phyloP scores from a whole-genome alignment of 2,888 invertebrate species.

The Tortricodes alternella region DNA sequence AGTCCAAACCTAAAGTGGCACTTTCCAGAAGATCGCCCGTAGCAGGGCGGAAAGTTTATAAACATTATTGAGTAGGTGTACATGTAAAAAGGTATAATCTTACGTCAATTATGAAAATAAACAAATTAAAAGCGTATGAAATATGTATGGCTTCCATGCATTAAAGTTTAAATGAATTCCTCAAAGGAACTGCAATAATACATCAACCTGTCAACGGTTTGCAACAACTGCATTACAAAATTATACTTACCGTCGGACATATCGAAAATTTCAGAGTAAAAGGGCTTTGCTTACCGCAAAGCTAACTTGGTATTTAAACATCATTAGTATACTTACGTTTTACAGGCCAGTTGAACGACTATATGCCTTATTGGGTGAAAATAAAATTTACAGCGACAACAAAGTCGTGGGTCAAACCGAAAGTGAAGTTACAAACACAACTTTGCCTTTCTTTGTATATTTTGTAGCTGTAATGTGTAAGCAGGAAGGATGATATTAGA shows the following conservation, averaged over 20 bases:
- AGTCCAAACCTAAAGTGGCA: too few relatives aligned
- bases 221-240: slow-evolving; percentile 42
- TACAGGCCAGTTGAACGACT: slow-evolving; percentile 34
- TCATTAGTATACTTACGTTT: slow-evolving; percentile 46
- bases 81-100: too few relatives aligned
- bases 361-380: slow-evolving; percentile 36
- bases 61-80: too few relatives aligned
- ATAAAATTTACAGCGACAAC: slow-evolving; percentile 37
- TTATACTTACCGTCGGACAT: slow-evolving; percentile 42
- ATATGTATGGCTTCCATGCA: slow-evolving; percentile 30
- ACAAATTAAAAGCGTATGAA: slow-evolving; percentile 27
- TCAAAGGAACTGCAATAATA: slow-evolving; percentile 56
- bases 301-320: slow-evolving; percentile 48
- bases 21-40: too few relatives aligned
- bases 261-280: slow-evolving; percentile 34
- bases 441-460: neutral
- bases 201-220: slow-evolving; percentile 64
- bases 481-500: neutral
- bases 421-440: slow-evolving; percentile 7
- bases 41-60: too few relatives aligned
- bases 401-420: slow-evolving; percentile 20
- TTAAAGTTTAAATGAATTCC: slow-evolving; percentile 53
- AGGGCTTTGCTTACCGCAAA: slow-evolving; percentile 40
- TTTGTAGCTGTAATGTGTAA: neutral
- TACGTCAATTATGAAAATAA: slow-evolving; percentile 17